phyloP scores from a whole-genome alignment of 2,113 vertebrate species.

The Microcebus ravelobensis region DNA sequence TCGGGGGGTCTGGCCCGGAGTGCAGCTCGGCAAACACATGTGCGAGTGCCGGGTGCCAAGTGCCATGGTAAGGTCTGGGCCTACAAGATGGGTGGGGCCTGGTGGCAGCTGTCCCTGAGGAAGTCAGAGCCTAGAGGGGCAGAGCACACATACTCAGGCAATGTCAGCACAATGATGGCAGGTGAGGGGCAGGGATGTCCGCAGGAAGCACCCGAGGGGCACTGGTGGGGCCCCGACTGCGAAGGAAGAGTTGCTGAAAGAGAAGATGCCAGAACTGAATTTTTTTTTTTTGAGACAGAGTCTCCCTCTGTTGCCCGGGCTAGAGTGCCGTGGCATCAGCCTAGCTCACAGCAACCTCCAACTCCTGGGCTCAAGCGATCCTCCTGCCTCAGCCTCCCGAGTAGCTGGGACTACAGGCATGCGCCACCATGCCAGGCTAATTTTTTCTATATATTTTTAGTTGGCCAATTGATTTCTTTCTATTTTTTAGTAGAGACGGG shows the following conservation, averaged over 20 bases:
- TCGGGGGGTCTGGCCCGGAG: background rate
- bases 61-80: background rate
- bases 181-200: background rate
- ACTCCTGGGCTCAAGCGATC: too few relatives aligned
- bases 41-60: background rate
- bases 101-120: background rate
- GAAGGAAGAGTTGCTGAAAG: background rate
- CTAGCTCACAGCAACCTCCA: too few relatives aligned
- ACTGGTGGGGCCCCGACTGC: background rate
- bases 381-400: too few relatives aligned
- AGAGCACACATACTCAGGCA: background rate
- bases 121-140: background rate
- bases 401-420: too few relatives aligned
- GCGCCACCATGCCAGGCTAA: too few relatives aligned
- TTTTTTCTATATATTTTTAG: too few relatives aligned
- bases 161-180: too few relatives aligned
- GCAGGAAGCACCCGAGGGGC: background rate
- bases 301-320: too few relatives aligned
- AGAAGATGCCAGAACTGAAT: background rate
- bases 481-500: too few relatives aligned
- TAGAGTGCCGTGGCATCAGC: too few relatives aligned
- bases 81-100: background rate
- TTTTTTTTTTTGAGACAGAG: too few relatives aligned
- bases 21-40: background rate
- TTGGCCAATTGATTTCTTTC: too few relatives aligned